A percentile compares a stretch with the other conserved stretches of the same genome.
Evolutionary conservation across 2,113 vertebrate genomes (phyloP).

Genomic region (Oncorhynchus clarkii): DNA sequence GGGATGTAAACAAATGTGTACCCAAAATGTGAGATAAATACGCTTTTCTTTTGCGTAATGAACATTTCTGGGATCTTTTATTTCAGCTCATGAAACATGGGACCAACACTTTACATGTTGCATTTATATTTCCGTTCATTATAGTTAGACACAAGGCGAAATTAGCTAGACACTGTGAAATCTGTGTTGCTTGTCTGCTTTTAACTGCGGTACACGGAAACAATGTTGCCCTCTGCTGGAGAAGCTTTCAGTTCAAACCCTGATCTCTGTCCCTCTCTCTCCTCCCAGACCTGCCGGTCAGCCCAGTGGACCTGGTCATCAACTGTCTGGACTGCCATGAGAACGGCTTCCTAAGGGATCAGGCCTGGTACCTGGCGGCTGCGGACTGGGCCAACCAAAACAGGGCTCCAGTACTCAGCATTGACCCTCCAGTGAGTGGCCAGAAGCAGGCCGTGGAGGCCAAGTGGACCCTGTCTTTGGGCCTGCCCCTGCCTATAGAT

Average conservation of each 20-base stretch:
- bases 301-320: slow-evolving; percentile 94
- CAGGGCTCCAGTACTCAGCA: slow-evolving; percentile 90
- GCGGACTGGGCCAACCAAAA: slow-evolving; percentile 98
- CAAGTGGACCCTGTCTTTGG: slow-evolving; percentile 94
- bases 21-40: no score
- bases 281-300: slow-evolving; percentile 86
- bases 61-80: no score
- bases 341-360: slow-evolving; percentile 91
- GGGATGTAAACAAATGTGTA: no score
- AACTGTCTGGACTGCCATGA: slow-evolving; percentile 97
- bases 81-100: no score
- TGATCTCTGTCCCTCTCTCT: not conserved
- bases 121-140: no score
- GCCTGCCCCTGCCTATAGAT: slow-evolving; percentile 85
- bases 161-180: not conserved
- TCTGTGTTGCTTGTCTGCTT: not conserved
- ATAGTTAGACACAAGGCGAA: no score
- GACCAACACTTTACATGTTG: no score
- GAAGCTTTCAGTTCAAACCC: not conserved
- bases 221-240: slow-evolving; percentile 60
- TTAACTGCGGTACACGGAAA: slow-evolving; percentile 7
- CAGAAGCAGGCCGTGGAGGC: slow-evolving; percentile 88
- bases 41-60: no score
- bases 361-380: slow-evolving; percentile 93
- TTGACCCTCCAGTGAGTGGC: slow-evolving; percentile 89